Percentiles rank a stretch among this genome's conserved stretches.
Conservation (phyloP, 2,797 vertebrate species). For the Eremophila alpestris region DNA sequence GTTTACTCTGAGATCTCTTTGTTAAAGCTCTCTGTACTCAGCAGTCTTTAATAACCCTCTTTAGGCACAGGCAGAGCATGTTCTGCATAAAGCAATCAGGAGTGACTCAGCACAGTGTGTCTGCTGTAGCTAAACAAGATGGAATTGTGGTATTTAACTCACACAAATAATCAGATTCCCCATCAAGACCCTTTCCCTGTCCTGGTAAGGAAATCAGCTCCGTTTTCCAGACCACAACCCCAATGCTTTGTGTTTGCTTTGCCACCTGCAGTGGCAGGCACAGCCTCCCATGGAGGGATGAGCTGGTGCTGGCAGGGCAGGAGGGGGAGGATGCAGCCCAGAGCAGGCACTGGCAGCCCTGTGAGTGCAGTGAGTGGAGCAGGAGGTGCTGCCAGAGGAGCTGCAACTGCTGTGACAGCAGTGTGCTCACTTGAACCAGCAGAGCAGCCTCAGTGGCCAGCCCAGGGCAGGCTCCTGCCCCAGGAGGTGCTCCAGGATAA, state of each 20-base stretch:
- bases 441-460: background rate
- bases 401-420: background rate
- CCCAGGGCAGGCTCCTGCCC: background rate
- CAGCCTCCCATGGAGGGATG: rapidly evolving
- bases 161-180: background rate
- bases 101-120: conserved; percentile 14
- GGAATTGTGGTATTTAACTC: conserved; percentile 1
- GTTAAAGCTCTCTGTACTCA: conserved; percentile 38
- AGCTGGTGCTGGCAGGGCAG: background rate
- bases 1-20: conserved; percentile 51
- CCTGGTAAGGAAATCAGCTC: background rate
- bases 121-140: background rate
- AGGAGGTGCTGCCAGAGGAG: background rate
- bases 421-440: too few species aligned
- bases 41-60: conserved; percentile 42
- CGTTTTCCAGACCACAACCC: background rate
- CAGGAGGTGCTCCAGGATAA: background rate
- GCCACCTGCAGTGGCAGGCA: background rate
- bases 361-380: background rate
- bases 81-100: background rate
- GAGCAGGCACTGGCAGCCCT: rapidly evolving
- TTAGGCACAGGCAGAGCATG: conserved; percentile 38
- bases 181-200: background rate
- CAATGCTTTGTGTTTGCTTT: background rate
- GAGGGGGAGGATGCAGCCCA: background rate